phyloP scores from a whole-genome alignment of 2,113 vertebrate species.

The Pelecanus crispus region DNA sequence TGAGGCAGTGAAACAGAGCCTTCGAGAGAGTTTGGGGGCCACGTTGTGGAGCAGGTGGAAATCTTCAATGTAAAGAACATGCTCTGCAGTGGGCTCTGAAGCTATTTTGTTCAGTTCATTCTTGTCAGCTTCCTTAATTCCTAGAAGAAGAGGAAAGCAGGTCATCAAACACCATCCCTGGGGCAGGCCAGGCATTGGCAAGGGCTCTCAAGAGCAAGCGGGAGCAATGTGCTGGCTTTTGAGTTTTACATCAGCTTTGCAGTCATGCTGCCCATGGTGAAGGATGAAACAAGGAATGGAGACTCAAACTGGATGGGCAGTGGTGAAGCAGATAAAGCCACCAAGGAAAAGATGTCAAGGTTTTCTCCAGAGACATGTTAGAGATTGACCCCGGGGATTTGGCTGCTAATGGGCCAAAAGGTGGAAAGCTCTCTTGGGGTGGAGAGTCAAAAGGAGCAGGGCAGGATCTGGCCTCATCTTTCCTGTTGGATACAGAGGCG shows the following conservation, averaged over 20 bases:
- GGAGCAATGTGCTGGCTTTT: accelerated
- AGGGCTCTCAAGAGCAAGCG: background rate
- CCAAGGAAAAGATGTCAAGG: background rate
- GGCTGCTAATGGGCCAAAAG: background rate
- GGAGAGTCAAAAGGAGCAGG: background rate
- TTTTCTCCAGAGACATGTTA: background rate
- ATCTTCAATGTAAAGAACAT: slow-evolving; percentile 70
- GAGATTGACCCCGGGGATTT: background rate
- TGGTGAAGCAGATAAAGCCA: background rate
- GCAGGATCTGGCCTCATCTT: background rate
- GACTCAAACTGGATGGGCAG: background rate
- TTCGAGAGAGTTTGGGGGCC: slow-evolving; percentile 77
- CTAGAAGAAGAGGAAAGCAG: slow-evolving; percentile 34
- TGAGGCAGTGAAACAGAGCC: slow-evolving; percentile 81
- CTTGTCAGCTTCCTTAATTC: slow-evolving; percentile 73
- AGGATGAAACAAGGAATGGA: background rate
- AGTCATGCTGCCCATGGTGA: background rate
- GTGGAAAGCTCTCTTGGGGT: background rate
- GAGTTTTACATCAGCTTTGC: background rate
- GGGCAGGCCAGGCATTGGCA: background rate
- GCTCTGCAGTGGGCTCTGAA: slow-evolving; percentile 77
- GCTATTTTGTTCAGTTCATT: slow-evolving; percentile 76
- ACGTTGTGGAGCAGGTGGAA: slow-evolving; percentile 70
- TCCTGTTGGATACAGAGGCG: background rate
- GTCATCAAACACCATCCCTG: background rate